Evolutionary conservation across 92 coral and sea anemone genomes (phyloP).

Genomic region (Desmophyllum pertusum): DNA sequence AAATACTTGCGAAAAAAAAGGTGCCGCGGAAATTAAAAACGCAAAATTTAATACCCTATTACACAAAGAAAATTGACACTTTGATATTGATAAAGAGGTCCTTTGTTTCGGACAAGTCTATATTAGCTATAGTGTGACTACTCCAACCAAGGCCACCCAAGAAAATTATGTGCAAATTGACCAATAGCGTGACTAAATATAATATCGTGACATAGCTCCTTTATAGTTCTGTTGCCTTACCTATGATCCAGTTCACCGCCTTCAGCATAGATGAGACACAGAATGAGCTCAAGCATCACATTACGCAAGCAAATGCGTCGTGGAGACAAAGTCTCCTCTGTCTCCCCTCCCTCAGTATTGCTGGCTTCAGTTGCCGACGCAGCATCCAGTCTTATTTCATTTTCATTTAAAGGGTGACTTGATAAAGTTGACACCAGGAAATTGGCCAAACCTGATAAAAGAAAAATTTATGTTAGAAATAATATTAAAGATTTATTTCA

Average conservation of each 20-base stretch:
- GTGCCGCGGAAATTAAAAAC: too few species aligned
- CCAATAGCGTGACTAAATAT: too few species aligned
- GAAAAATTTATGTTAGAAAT: background rate
- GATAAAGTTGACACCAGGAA: slow-evolving; percentile 81
- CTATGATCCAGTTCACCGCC: slow-evolving; percentile 84
- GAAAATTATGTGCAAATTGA: too few species aligned
- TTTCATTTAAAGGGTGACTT: slow-evolving; percentile 61
- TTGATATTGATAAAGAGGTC: too few species aligned
- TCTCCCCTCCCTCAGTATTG: slow-evolving; percentile 22
- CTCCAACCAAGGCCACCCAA: too few species aligned
- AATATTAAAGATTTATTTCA: too few species aligned
- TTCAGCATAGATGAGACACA: slow-evolving; percentile 77
- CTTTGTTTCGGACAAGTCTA: too few species aligned
- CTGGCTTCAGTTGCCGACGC: slow-evolving; percentile 5
- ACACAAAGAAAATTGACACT: too few species aligned
- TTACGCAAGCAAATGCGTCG: slow-evolving; percentile 83
- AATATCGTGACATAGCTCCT: too few species aligned
- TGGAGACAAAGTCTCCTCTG: slow-evolving; percentile 52
- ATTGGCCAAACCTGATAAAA: slow-evolving; percentile 86
- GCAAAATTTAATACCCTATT: too few species aligned
- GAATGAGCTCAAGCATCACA: slow-evolving; percentile 76
- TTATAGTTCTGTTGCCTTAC: slow-evolving; percentile 23
- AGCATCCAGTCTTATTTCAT: slow-evolving; percentile 57
- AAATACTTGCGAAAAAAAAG: too few species aligned
- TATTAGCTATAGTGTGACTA: too few species aligned